A percentile compares a stretch with the other conserved stretches of the same genome.
Evolutionary conservation across 2,797 vertebrate genomes (phyloP).

Genomic region (Rhincodon typus): DNA sequence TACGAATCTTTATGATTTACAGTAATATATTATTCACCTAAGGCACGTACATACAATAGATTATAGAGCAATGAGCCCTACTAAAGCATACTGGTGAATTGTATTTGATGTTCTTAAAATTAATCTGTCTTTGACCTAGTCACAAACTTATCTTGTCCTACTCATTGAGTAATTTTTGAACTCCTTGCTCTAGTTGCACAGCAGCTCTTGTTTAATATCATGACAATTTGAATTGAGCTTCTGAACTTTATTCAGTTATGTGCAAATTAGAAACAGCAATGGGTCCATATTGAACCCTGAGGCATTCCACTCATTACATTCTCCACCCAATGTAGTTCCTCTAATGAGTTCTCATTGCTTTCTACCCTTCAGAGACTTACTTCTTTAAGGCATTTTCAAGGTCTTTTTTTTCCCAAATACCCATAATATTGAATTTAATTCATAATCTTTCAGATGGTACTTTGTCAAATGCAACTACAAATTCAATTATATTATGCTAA

Average conservation of each 20-base stretch:
- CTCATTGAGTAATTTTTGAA: not conserved
- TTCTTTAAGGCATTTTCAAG: not conserved
- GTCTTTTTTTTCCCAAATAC: not conserved
- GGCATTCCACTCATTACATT: not conserved
- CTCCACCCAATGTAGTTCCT: not conserved
- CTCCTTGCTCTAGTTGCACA: not conserved
- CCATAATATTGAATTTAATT: not conserved
- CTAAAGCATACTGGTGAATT: not conserved
- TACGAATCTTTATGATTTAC: not conserved
- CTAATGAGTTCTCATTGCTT: not conserved
- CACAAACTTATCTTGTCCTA: not conserved
- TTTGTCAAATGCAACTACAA: not conserved
- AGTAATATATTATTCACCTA: not conserved
- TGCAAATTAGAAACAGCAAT: not conserved
- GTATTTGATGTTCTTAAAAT: too few relatives aligned
- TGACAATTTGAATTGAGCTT: not conserved
- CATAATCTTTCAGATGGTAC: not conserved
- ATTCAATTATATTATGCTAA: not conserved
- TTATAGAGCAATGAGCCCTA: not conserved
- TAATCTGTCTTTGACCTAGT: not conserved
- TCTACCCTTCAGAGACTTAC: not conserved
- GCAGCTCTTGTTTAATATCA: not conserved
- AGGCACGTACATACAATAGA: not conserved
- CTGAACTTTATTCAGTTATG: not conserved
- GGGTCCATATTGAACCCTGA: not conserved